Conservation (phyloP, 1,140 invertebrate genomes). For the Neodiprion pinetum region DNA sequence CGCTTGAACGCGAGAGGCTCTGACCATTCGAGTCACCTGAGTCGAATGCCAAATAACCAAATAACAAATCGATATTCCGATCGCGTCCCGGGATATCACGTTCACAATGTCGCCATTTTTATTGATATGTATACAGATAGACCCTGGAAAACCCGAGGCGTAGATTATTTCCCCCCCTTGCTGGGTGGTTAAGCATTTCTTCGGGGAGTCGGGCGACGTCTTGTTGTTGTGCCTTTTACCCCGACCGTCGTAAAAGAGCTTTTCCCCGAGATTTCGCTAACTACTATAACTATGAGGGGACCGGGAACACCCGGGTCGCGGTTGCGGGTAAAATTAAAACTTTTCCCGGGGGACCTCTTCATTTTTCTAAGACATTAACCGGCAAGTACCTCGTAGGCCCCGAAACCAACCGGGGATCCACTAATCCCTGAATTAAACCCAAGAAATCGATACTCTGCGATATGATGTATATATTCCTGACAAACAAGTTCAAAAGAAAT, state of each 20-base stretch:
- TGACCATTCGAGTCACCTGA: neutral
- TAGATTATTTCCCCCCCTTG: neutral
- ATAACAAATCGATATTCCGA: neutral
- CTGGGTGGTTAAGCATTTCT: no score
- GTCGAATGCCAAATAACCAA: neutral
- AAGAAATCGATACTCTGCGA: neutral
- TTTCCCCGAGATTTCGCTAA: neutral
- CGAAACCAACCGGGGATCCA: neutral
- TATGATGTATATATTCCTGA: no score
- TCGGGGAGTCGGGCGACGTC: no score
- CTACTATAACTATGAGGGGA: neutral
- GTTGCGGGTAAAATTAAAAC: neutral
- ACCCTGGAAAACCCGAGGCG: no score
- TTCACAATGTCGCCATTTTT: neutral
- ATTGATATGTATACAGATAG: neutral
- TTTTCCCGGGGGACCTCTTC: neutral
- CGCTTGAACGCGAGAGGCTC: neutral
- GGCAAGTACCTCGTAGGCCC: neutral
- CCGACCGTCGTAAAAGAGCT: neutral
- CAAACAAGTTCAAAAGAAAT: no score
- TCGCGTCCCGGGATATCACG: neutral
- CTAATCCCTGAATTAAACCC: neutral
- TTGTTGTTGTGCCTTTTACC: neutral
- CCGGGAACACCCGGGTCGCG: neutral
- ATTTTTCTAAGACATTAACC: slow-evolving; percentile 1